Evolutionary conservation across 2,888 invertebrate species (phyloP), one percentile per base, ranked within the genome.

Genomic region (Chironomus tentans): DNA sequence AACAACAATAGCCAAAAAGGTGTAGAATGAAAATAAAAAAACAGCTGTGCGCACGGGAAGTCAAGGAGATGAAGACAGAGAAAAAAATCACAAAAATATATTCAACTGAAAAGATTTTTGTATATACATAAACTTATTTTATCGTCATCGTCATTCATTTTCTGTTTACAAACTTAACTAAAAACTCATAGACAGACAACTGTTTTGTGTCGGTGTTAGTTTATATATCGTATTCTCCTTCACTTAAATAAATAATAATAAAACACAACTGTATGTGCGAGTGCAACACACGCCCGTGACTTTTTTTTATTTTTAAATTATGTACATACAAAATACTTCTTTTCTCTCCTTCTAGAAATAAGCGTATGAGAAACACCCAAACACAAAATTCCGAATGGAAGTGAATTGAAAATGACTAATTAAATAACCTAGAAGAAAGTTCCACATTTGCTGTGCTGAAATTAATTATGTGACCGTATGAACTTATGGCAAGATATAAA

Each of bases 251-350:
- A 65, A 24, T 62, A 18, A 65, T 21, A 24, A 24, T 21, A 22
- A 22, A 15, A 50, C 18, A 18, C 56, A 7, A 15, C 56, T 56
- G 56, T 56, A 15, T 46, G 68, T 38, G 10, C 38, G 68, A 68
- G 68, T 68, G 68, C 68, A 68, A 68, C 18, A 68, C 68, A 46
- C 68, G 28, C 68, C 68, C 68, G 28, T 68, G 68, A 68, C 68
- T 68, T 68, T 68, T 68, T 21, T 68, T 68, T 68, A 28, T 56
- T 56, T 56, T 56, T 56, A 68, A 68, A 68, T 46, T 4, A 62
- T 68, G 46, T 21, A 65, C 6, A 65, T 21, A 68, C 38, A 3
- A 28, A n/a, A 38, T 24, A 28, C 24, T 24, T 68, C n/a, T 68
- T 68, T 28, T 68, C 13, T 68, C 13, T 15, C 24, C 15, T 68